Percentiles rank a stretch among this genome's conserved stretches.
phyloP scores from a whole-genome alignment of 2,888 invertebrate species.

The Ganaspis brasiliensis region DNA sequence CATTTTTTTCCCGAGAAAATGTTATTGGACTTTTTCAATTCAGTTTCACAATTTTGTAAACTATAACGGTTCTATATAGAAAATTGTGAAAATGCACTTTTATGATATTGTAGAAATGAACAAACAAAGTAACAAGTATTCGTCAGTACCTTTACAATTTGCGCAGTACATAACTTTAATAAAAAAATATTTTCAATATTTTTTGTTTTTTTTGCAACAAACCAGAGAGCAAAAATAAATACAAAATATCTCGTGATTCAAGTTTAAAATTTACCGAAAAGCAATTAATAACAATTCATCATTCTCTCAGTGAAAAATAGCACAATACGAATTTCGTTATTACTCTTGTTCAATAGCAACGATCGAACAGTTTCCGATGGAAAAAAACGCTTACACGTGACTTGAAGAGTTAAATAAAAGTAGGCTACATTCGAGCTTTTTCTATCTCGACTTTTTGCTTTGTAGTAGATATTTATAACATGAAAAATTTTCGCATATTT shows the following conservation, averaged over 20 bases:
- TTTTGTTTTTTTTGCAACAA: background rate
- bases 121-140: no score
- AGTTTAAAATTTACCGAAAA: conserved; percentile 2
- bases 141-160: background rate
- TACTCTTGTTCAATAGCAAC: conserved; percentile 14
- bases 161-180: background rate
- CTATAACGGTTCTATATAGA: no score
- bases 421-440: conserved; percentile 11
- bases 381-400: conserved; percentile 35
- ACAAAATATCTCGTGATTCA: background rate
- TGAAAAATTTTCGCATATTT: background rate
- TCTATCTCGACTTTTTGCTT: conserved; percentile 1
- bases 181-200: background rate
- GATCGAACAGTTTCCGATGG: conserved; percentile 24
- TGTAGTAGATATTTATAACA: conserved; percentile 6
- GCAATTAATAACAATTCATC: conserved; percentile 37
- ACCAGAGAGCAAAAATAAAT: background rate
- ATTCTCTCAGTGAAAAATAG: conserved; percentile 21
- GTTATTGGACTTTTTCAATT: no score
- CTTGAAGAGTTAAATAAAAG: conserved; percentile 31
- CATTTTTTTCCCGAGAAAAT: no score
- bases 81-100: background rate
- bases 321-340: conserved; percentile 18
- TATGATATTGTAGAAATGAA: no score
- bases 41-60: no score